Base-by-base conservation (phyloP, 35 echinoderm and acorn worm species). In the Diadema setosum region DNA sequence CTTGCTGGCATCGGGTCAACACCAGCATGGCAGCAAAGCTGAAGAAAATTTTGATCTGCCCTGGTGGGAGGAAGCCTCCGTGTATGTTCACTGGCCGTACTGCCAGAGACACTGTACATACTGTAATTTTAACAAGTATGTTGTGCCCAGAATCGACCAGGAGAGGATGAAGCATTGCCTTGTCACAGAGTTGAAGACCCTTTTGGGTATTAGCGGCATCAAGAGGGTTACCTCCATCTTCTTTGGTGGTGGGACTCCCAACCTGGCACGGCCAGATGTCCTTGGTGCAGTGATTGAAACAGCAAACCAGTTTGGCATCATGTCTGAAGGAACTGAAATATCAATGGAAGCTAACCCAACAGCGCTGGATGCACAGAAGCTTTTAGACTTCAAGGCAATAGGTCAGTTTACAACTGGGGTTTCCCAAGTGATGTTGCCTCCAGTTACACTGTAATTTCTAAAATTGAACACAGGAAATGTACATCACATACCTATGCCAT, bases 51-150 rank as follows among this genome's bases (percentile, higher is more conserved):
- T 33, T 67, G 14, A 6, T 67, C 63, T 36, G 17, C 35, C n/a
- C 20, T 90, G 88, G 88, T 45, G 16, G 31, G 65, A 87, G 36
- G 91, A 91, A 42, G 94, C 95, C 58, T 76, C 87, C 17, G 30
- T 97, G 2, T 97, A 97, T 70, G 80, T 97, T 46, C 92, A 98
- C 36, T 98, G 96, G 96, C 96, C 96, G 15, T 98, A 89, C 83
- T 98, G 96, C 41, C 85, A 92, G 81, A 87, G 83, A 46, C 75
- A 87, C 35, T 98, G 89, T 75, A 91, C 93, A 21, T 98, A 98
- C 65, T 98, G 96, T 52, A 94, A 98, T 55, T 98, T 98, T 37
- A 98, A 98, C 64, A 98, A 98, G 75, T 98, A 98, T 43, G 91
- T 94, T 31, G 46, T 46, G 27, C 56, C 58, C 3, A 81, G 76